Base-by-base conservation (phyloP, 2,888 invertebrate species). In the Thysanoteuthis rhombus region DNA sequence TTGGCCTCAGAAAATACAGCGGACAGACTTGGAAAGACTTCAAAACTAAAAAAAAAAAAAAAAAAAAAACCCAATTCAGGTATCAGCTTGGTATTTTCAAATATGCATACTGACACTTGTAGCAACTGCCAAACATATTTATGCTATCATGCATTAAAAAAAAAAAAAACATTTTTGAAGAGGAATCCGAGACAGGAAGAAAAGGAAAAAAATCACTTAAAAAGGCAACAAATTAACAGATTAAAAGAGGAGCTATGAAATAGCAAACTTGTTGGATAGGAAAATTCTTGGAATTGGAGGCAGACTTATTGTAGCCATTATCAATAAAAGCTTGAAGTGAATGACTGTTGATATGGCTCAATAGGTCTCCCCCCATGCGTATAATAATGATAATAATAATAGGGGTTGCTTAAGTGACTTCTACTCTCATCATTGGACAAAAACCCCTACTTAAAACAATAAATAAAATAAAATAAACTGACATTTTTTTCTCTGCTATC, bases 11-110 rank as follows among this genome's bases (percentile, higher is more conserved):
- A 75, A 75, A 75, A 75, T 75, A 75, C 75, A 75, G 75, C 75
- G 75, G 75, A 75, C 75, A 75, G 16, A 75, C 75, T 75, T 75
- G 75, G 75, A 75, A 75, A 75, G 36, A n/a, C n/a, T 75, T 75
- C 75, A n/a, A 75, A 10, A 75, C 75, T 75, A 1, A 75, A 75
- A 75, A 75, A n/a, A n/a, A n/a, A n/a, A n/a, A n/a, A n/a, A n/a
- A n/a, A n/a, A n/a, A n/a, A n/a, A n/a, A n/a, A n/a, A n/a, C n/a
- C 3, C 75, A 75, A 75, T 75, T 75, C 75, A n/a, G 75, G n/a
- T 75, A 75, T 75, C 75, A 75, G 75, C 75, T 75, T 75, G n/a
- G 75, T 75, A 75, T 75, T 75, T 75, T 75, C 75, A 75, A 75
- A 75, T 75, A 75, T 75, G 75, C 75, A 75, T 75, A 16, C 36